Evolutionary conservation across 2,113 vertebrate species (phyloP).

Genomic region (Ciconia boyciana): DNA sequence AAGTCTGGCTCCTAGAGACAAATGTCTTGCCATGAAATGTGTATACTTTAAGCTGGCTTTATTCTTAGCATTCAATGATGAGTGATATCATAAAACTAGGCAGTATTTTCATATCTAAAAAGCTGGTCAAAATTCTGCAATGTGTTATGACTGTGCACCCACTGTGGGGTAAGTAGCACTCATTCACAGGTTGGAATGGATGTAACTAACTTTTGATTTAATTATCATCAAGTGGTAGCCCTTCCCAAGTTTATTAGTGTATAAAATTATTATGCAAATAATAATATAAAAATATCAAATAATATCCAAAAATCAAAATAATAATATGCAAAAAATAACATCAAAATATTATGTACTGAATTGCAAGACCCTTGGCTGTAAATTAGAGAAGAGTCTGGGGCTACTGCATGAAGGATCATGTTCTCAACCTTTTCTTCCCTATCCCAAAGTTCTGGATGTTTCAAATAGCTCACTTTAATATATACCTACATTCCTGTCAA

Average conservation of each 20-base stretch:
- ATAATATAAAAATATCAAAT: too few species aligned
- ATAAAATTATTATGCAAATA: not conserved
- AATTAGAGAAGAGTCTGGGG: not conserved
- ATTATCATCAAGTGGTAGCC: not conserved
- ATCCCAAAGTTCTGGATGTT: not conserved
- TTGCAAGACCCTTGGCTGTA: not conserved
- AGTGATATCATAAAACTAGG: not conserved
- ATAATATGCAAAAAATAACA: not conserved
- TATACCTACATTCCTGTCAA: not conserved
- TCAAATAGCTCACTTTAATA: not conserved
- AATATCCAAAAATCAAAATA: too few species aligned
- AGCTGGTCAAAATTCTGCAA: not conserved
- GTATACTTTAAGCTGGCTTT: not conserved
- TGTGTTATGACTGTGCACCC: not conserved
- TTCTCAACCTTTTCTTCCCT: not conserved
- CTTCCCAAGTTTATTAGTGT: not conserved
- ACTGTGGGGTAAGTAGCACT: not conserved
- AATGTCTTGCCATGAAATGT: not conserved
- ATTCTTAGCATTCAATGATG: not conserved
- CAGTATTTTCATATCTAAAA: not conserved
- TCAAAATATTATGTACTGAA: not conserved
- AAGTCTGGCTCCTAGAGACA: not conserved
- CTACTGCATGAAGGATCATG: not conserved
- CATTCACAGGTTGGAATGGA: not conserved
- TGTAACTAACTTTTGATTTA: not conserved